phyloP scores from a whole-genome alignment of 2,888 invertebrate genomes.

The Pyrochroa serraticornis region DNA sequence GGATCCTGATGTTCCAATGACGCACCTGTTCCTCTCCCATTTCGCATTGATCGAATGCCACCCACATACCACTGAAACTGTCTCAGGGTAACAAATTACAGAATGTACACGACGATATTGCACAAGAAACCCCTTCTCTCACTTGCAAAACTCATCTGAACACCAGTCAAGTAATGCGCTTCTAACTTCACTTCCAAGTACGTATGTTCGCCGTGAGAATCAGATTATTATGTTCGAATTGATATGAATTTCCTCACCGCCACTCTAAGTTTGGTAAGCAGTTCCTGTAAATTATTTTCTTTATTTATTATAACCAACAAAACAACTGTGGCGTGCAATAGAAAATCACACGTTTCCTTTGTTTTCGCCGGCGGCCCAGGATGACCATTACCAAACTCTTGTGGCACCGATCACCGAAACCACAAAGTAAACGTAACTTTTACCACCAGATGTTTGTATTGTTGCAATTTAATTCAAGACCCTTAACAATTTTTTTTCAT shows the following conservation, averaged over 20 bases:
- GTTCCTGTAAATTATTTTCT: conserved; percentile 1
- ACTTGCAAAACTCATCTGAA: conserved; percentile 19
- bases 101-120: conserved; percentile 30
- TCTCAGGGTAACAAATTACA: conserved; percentile 43
- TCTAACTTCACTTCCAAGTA: conserved; percentile 29
- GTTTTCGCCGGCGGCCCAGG: background rate
- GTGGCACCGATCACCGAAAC: background rate
- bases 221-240: conserved; percentile 26
- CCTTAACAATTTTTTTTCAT: background rate
- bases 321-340: conserved; percentile 2
- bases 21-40: conserved; percentile 9
- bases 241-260: conserved; percentile 28
- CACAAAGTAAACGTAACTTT: background rate
- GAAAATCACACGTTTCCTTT: background rate
- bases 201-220: conserved; percentile 34
- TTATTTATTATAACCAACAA: background rate
- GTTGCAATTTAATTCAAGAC: background rate
- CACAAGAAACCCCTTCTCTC: conserved; percentile 45
- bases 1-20: background rate
- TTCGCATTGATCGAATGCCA: conserved; percentile 16
- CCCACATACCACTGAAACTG: conserved; percentile 37
- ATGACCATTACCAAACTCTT: no score
- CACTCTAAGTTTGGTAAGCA: conserved; percentile 30
- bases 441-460: background rate
- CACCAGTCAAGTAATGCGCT: conserved; percentile 12